phyloP scores from a whole-genome alignment of 2,888 invertebrate genomes.

The Sphecodes monilicornis region DNA sequence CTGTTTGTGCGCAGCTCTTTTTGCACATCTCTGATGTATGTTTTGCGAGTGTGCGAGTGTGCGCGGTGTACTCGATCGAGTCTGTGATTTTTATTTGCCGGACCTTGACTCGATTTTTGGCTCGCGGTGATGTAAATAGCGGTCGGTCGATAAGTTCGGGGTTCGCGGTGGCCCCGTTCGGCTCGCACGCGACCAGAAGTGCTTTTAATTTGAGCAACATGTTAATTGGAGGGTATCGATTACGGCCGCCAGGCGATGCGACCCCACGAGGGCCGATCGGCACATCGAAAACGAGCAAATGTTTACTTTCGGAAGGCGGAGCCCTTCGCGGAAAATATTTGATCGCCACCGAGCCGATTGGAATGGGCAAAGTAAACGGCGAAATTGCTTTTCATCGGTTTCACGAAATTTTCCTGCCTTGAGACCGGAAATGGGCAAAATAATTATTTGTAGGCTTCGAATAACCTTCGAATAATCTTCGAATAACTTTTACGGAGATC shows the following conservation, averaged over 20 bases:
- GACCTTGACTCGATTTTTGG: conserved; percentile 72
- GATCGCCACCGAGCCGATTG: not conserved
- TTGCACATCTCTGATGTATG: not conserved
- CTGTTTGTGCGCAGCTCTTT: not conserved
- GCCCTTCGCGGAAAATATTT: not conserved
- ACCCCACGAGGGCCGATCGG: not conserved
- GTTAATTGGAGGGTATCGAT: conserved; percentile 43
- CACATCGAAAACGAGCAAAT: not conserved
- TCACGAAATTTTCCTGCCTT: not conserved
- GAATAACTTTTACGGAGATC: too few relatives aligned
- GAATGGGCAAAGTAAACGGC: not conserved
- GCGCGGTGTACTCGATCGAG: conserved; percentile 1
- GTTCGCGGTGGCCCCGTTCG: not conserved
- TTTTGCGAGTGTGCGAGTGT: too few relatives aligned
- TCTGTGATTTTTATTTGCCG: conserved; percentile 58
- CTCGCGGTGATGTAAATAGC: conserved; percentile 30
- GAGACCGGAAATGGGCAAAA: too few relatives aligned
- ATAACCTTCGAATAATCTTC: too few relatives aligned
- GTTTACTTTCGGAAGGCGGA: not conserved
- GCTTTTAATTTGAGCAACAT: conserved; percentile 30
- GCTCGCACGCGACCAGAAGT: conserved; percentile 1
- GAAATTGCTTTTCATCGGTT: not conserved
- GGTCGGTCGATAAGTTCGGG: conserved; percentile 47
- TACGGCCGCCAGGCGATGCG: not conserved
- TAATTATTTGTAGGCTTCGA: too few relatives aligned